Percentiles rank a stretch among this genome's conserved stretches.
phyloP scores from a whole-genome alignment of 2,113 vertebrate genomes.

The Channa argus region DNA sequence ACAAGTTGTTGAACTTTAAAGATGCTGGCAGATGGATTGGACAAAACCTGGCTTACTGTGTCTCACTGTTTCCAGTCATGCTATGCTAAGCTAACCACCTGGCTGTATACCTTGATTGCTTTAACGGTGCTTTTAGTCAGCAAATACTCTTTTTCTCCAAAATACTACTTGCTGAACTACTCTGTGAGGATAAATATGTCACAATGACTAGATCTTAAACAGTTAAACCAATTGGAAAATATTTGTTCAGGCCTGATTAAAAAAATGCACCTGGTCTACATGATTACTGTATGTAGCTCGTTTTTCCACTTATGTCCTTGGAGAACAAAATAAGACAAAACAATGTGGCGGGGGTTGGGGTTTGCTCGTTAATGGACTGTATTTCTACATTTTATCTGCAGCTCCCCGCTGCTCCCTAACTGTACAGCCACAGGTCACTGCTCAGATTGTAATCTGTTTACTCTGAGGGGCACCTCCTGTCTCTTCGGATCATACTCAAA shows the following conservation, averaged over 20 bases:
- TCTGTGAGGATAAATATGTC: too few relatives aligned
- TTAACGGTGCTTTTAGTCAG: too few relatives aligned
- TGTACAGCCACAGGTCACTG: constrained; percentile 53
- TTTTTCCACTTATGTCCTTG: constrained; percentile 9
- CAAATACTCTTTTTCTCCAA: too few relatives aligned
- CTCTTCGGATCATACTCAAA: constrained; percentile 58
- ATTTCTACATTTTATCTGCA: neutral
- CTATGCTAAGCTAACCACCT: too few relatives aligned
- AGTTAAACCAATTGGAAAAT: too few relatives aligned
- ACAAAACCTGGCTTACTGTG: neutral
- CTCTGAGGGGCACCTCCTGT: constrained; percentile 31
- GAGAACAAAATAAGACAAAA: neutral
- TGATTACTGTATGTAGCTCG: neutral
- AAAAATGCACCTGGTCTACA: too few relatives aligned
- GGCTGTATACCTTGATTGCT: too few relatives aligned
- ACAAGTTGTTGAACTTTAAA: too few relatives aligned
- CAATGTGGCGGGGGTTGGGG: neutral
- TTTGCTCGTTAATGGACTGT: constrained; percentile 19
- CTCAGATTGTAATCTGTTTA: constrained; percentile 11
- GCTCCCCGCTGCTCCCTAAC: constrained; percentile 45
- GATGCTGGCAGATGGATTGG: neutral
- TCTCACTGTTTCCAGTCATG: neutral
- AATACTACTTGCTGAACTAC: too few relatives aligned
- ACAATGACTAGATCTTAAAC: too few relatives aligned
- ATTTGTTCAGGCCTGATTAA: too few relatives aligned